Base-by-base conservation (phyloP, 2,113 vertebrate genomes). In the Notarius lentiginosus region DNA sequence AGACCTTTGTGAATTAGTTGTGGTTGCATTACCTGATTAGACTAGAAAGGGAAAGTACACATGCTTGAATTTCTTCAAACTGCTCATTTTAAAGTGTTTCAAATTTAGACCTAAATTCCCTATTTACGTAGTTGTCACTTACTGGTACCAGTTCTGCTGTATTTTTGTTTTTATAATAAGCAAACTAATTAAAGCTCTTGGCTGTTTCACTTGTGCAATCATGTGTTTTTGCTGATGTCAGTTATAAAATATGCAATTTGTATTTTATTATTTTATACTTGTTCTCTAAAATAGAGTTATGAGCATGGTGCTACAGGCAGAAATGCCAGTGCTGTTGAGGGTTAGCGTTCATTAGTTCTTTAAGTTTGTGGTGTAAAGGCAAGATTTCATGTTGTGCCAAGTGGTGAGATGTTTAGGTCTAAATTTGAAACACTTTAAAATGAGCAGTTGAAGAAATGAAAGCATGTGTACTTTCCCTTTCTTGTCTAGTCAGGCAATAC, bases 51-150 rank as follows among this genome's bases (percentile, higher is more conserved):
- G 84, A 55, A 85, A 85, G 47, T 85, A 66, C 58, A 1, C 9
- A 47, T 27, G n/a, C 58, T 85, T 79, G 66, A 73, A 85, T 53
- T 85, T 85, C 84, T 85, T 63, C 41, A 84, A 84, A 76, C 22
- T n/a, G 56, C 1, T 12, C 9, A 18, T 77, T 55, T 84, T 73
- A 1, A 34, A 34, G 10, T 84, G 27, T 84, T 84, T 84, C 83
- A 73, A 22, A 41, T 73, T 72, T 56, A 34, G 5, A 56, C 1
- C 10, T 34, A 34, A 58, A 34, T 30, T 58, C 55, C 53, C 8
- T 17, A 11, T 58, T 79, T 79, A 41, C 34, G 2, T 41, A 47
- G 53, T 55, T 58, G 77, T 34, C 53, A 79, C 4, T 79, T 79
- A 17, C 24, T n/a, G 55, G 17, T 34, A 58, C 53, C 15, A 14